Evolutionary conservation across 2,797 vertebrate genomes (phyloP).

Genomic region (Hafferia zeledoni): DNA sequence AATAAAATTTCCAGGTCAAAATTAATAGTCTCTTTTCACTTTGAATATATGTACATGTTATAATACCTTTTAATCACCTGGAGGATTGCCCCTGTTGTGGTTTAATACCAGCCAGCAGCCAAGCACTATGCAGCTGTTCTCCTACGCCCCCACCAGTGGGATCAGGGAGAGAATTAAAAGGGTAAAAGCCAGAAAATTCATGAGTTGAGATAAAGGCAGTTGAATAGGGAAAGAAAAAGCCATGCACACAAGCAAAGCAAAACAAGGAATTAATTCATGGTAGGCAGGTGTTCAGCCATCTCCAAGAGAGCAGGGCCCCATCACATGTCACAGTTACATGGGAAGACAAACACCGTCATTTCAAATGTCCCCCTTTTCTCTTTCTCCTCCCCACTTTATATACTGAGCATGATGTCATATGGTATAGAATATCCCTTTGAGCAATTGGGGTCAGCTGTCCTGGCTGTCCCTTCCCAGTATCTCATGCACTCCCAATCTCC

Average conservation of each 20-base stretch:
- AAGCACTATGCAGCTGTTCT: not conserved
- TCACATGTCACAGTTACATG: not conserved
- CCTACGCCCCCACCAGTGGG: not conserved
- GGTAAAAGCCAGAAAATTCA: not conserved
- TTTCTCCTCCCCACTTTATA: not conserved
- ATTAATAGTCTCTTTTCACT: not conserved
- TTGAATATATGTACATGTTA: not conserved
- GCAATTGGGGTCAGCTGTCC: not conserved
- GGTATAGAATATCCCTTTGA: not conserved
- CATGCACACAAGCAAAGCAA: not conserved
- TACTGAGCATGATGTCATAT: not conserved
- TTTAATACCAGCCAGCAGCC: not conserved
- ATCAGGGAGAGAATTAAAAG: not conserved
- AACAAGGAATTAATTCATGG: not conserved
- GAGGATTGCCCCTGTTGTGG: not conserved
- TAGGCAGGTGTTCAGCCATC: not conserved
- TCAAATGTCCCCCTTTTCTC: not conserved
- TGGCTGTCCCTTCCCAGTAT: rapidly evolving
- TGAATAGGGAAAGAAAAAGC: not conserved
- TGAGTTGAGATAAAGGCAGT: not conserved
- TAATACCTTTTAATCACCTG: not conserved
- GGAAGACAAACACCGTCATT: not conserved
- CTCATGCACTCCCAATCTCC: not conserved
- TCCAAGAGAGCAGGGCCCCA: not conserved
- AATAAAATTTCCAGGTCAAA: not conserved